A percentile compares a stretch with the other conserved stretches of the same genome.
phyloP scores from a whole-genome alignment of 2,888 invertebrate genomes.

The Diogma glabrata region DNA sequence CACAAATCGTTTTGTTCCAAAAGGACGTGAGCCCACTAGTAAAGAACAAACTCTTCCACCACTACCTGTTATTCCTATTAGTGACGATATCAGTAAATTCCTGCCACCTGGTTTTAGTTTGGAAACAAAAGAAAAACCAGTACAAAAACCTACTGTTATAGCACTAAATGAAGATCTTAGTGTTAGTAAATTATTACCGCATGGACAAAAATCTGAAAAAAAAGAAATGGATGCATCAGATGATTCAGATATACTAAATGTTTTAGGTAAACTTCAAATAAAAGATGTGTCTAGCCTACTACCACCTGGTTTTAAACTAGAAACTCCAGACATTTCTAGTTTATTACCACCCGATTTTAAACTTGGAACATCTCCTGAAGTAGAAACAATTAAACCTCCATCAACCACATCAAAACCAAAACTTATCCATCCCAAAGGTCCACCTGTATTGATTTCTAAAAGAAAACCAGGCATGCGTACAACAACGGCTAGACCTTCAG shows the following conservation, averaged over 20 bases:
- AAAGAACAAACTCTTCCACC: slow-evolving; percentile 17
- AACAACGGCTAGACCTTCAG: slow-evolving; percentile 42
- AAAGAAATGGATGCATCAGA: slow-evolving; percentile 15
- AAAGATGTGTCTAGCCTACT: slow-evolving; percentile 39
- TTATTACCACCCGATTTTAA: slow-evolving; percentile 48
- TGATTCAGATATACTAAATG: slow-evolving; percentile 15
- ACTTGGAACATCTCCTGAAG: slow-evolving; percentile 18
- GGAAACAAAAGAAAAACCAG: slow-evolving; percentile 15
- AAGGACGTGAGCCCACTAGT: slow-evolving; percentile 36
- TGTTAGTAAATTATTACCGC: slow-evolving; percentile 49
- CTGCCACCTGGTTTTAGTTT: slow-evolving; percentile 51
- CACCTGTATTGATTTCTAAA: slow-evolving; percentile 38
- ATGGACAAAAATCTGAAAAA: slow-evolving; percentile 40
- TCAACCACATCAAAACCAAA: slow-evolving; percentile 39
- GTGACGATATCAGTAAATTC: slow-evolving; percentile 47
- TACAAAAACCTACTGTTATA: slow-evolving; percentile 16
- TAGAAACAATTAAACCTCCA: slow-evolving; percentile 22
- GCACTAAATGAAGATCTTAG: slow-evolving; percentile 22
- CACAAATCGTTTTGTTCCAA: slow-evolving; percentile 41
- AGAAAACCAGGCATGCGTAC: slow-evolving; percentile 3
- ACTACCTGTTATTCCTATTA: slow-evolving; percentile 18
- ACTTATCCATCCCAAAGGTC: slow-evolving; percentile 46
- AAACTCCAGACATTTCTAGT: slow-evolving; percentile 27
- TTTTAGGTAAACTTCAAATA: slow-evolving; percentile 28
- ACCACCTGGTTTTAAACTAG: slow-evolving; percentile 44